phyloP scores from a whole-genome alignment of 2,113 vertebrate species.

The Gymnogyps californianus region DNA sequence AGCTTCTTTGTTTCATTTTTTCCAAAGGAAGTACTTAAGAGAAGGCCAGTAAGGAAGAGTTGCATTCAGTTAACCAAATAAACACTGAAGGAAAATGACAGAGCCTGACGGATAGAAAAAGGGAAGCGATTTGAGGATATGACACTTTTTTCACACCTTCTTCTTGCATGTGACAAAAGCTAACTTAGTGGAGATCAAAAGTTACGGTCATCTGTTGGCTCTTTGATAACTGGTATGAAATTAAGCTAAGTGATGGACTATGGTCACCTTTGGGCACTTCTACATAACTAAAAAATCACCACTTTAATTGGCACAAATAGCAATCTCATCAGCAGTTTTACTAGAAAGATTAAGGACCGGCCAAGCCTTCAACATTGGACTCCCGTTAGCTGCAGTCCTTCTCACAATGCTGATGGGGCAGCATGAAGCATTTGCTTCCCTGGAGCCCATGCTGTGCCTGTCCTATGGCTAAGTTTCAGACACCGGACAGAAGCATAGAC shows the following conservation, averaged over 20 bases:
- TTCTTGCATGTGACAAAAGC: background rate
- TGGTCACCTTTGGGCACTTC: background rate
- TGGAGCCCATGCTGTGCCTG: background rate
- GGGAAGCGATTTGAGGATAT: background rate
- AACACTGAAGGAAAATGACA: background rate
- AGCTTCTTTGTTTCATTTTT: background rate
- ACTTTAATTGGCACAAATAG: background rate
- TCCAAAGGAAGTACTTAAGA: background rate
- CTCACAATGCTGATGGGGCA: background rate
- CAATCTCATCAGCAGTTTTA: background rate
- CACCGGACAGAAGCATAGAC: background rate
- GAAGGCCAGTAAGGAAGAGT: background rate
- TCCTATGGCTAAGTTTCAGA: background rate
- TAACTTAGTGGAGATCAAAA: background rate
- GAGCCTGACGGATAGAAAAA: background rate
- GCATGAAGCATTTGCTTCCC: background rate
- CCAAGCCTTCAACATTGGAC: background rate
- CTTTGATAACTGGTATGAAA: background rate
- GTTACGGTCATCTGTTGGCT: background rate
- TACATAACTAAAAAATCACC: background rate
- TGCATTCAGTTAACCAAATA: background rate
- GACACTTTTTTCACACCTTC: background rate
- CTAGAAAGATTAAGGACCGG: background rate
- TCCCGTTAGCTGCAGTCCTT: background rate
- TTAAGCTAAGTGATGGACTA: background rate